A percentile compares a stretch with the other conserved stretches of the same genome.
phyloP scores from a whole-genome alignment of 2,888 invertebrate species.

The Caenorhabditis sinica region DNA sequence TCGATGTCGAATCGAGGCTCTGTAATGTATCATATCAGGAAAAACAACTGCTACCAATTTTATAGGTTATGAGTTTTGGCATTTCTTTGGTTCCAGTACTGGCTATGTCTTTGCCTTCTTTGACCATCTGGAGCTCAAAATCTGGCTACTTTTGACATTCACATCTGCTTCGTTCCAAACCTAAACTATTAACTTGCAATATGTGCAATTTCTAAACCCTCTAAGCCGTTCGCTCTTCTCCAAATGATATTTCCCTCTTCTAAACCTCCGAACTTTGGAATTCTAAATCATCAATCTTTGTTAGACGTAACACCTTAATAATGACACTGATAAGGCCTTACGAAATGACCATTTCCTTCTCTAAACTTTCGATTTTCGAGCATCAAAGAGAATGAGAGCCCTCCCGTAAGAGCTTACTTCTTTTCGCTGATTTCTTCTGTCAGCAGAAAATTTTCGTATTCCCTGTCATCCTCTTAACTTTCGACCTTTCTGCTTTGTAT shows the following conservation, averaged over 20 bases:
- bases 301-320: neutral
- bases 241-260: conserved; percentile 21
- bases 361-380: conserved; percentile 6
- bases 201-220: neutral
- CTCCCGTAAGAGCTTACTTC: conserved; percentile 22
- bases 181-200: neutral
- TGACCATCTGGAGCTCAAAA: too few relatives aligned
- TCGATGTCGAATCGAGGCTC: too few relatives aligned
- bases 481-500: conserved; percentile 24
- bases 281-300: conserved; percentile 11
- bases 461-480: conserved; percentile 35
- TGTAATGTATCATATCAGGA: too few relatives aligned
- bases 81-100: too few relatives aligned
- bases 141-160: too few relatives aligned
- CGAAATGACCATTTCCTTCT: conserved; percentile 18
- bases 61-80: too few relatives aligned
- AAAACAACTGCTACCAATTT: too few relatives aligned
- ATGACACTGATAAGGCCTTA: conserved; percentile 23
- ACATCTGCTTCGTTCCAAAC: neutral
- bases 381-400: conserved; percentile 1
- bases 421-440: neutral
- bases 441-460: neutral
- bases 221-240: neutral
- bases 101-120: too few relatives aligned
- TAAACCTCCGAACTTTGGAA: conserved; percentile 24